These are phyloP conservation scores for Uloborus diversus DNA, from an alignment of 1,140 invertebrate genomes.

Conservation along the genomic window DNA sequence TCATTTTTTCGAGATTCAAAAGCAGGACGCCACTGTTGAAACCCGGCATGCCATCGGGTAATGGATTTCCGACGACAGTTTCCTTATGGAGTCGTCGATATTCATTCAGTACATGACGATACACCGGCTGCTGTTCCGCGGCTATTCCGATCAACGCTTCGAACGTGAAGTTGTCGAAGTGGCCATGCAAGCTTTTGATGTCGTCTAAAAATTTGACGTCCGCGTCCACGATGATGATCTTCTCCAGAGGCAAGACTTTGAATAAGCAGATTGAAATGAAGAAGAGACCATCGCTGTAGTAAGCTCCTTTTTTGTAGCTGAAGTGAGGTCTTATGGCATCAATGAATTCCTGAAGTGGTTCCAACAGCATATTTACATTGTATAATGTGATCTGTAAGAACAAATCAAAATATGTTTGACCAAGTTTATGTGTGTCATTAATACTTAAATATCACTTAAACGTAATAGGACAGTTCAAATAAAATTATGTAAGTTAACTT, in stretches of 20 bases:
- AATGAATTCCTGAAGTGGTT: conserved; percentile 73
- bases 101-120: conserved; percentile 77
- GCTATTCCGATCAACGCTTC: conserved; percentile 78
- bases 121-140: conserved; percentile 82
- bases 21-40: conserved; percentile 85
- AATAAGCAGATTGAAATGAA: conserved; percentile 82
- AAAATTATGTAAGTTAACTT: too few relatives aligned
- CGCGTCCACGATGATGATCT: conserved; percentile 79
- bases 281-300: conserved; percentile 84
- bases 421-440: neutral
- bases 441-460: neutral
- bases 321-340: conserved; percentile 77
- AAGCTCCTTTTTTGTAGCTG: conserved; percentile 79
- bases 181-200: conserved; percentile 73
- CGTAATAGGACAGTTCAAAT: too few relatives aligned
- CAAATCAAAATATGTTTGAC: neutral
- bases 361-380: conserved; percentile 72
- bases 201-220: conserved; percentile 81
- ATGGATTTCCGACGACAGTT: conserved; percentile 70
- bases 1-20: conserved; percentile 76
- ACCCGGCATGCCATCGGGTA: conserved; percentile 67
- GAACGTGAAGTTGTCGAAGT: conserved; percentile 74
- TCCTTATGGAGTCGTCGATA: conserved; percentile 74
- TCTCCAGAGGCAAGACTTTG: conserved; percentile 71
- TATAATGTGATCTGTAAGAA: conserved; percentile 68